A percentile compares a stretch with the other conserved stretches of the same genome.
Conservation (phyloP, 2,797 vertebrate species). For the Smutsia gigantea region DNA sequence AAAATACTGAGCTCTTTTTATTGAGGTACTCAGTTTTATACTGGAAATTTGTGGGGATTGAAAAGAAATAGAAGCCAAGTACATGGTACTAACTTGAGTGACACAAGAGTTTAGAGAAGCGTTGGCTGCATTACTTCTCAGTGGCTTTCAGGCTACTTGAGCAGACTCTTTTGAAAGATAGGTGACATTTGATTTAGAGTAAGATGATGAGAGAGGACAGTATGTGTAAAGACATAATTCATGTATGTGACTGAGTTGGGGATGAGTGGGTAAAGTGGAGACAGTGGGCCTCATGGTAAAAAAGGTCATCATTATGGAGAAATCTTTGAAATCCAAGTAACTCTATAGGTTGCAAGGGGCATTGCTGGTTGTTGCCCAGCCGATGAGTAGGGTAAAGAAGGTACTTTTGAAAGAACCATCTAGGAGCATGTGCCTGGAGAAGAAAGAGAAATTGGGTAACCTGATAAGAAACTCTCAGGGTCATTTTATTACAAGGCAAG, state of each 20-base stretch:
- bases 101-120: not conserved
- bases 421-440: not conserved
- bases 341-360: not conserved
- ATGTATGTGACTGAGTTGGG: not conserved
- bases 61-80: not conserved
- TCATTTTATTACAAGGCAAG: not conserved
- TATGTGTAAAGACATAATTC: not conserved
- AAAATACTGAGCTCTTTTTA: not conserved
- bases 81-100: not conserved
- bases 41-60: not conserved
- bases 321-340: not conserved
- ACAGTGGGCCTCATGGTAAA: not conserved
- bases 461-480: not conserved
- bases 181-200: conserved; percentile 3
- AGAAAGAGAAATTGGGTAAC: not conserved
- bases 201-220: not conserved
- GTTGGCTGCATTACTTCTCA: not conserved
- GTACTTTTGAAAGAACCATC: not conserved
- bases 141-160: not conserved
- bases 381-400: not conserved
- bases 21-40: not conserved
- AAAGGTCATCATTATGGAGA: not conserved
- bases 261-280: not conserved
- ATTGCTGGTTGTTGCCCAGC: not conserved
- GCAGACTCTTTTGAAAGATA: not conserved